A percentile compares a stretch with the other conserved stretches of the same genome.
Evolutionary conservation across 2,888 invertebrate species (phyloP).

Genomic region (Ochlodes sylvanus): DNA sequence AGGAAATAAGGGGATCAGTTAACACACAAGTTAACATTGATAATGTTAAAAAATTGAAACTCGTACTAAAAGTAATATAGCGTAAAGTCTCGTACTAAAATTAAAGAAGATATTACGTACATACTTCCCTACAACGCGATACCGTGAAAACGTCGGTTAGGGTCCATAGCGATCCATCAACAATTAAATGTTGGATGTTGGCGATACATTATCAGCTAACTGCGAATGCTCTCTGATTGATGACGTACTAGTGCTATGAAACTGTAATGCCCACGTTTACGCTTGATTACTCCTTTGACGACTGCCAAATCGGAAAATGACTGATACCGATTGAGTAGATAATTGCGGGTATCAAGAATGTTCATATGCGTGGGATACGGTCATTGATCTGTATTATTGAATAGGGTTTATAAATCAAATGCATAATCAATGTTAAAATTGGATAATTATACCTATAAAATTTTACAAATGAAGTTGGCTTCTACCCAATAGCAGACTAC

Average conservation of each 20-base stretch:
- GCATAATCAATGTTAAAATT: no score
- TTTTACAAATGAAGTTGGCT: no score
- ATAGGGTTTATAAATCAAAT: background rate
- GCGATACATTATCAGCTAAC: slow-evolving; percentile 74
- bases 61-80: background rate
- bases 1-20: no score
- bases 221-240: slow-evolving; percentile 76
- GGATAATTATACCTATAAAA: no score
- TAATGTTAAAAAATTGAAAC: no score
- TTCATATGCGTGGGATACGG: background rate
- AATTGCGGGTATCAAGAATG: slow-evolving; percentile 13
- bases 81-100: background rate
- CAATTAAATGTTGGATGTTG: slow-evolving; percentile 80
- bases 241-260: slow-evolving; percentile 65
- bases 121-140: slow-evolving; percentile 8
- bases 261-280: slow-evolving; percentile 58
- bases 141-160: slow-evolving; percentile 51
- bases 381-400: background rate
- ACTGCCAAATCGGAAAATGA: slow-evolving; percentile 57
- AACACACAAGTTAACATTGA: no score
- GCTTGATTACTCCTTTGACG: slow-evolving; percentile 59
- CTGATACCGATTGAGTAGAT: slow-evolving; percentile 62
- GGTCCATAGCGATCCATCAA: slow-evolving; percentile 72
- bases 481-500: no score
- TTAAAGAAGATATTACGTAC: background rate